A percentile compares a stretch with the other conserved stretches of the same genome.
phyloP scores from a whole-genome alignment of 2,888 invertebrate genomes.

The Eupithecia tripunctaria region DNA sequence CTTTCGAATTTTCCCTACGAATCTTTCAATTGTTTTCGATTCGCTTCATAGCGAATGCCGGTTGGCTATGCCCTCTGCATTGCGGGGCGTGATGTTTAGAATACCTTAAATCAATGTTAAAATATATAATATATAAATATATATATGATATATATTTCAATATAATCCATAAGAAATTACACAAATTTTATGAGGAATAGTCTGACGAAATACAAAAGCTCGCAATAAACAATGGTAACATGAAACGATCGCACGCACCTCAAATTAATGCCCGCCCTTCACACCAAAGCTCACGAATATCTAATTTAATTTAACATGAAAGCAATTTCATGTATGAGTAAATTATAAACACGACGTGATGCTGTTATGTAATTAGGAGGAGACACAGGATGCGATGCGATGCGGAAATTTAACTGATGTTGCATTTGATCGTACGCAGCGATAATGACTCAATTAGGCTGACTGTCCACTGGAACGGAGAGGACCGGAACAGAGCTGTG shows the following conservation, averaged over 20 bases:
- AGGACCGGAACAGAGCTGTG: too few relatives aligned
- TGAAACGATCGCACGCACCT: constrained; percentile 39
- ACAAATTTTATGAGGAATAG: background rate
- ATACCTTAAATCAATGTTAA: too few relatives aligned
- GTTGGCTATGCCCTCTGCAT: too few relatives aligned
- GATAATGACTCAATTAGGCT: too few relatives aligned
- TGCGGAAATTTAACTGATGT: background rate
- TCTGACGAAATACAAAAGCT: constrained; percentile 15
- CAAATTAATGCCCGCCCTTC: constrained; percentile 52
- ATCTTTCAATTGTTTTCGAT: too few relatives aligned
- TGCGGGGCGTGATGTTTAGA: too few relatives aligned
- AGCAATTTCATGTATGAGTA: constrained; percentile 74
- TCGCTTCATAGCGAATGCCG: too few relatives aligned
- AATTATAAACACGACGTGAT: constrained; percentile 60
- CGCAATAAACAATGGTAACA: constrained; percentile 38
- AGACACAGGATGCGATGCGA: constrained; percentile 36
- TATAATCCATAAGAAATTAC: background rate
- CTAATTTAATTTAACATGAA: constrained; percentile 76
- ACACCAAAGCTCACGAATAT: constrained; percentile 69
- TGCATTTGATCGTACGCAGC: background rate
- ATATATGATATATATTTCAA: too few relatives aligned
- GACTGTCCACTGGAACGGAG: too few relatives aligned
- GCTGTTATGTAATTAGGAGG: constrained; percentile 34
- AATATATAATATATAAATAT: too few relatives aligned
- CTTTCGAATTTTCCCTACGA: too few relatives aligned